phyloP scores from a whole-genome alignment of 2,113 vertebrate species.

The Pseudonaja textilis region DNA sequence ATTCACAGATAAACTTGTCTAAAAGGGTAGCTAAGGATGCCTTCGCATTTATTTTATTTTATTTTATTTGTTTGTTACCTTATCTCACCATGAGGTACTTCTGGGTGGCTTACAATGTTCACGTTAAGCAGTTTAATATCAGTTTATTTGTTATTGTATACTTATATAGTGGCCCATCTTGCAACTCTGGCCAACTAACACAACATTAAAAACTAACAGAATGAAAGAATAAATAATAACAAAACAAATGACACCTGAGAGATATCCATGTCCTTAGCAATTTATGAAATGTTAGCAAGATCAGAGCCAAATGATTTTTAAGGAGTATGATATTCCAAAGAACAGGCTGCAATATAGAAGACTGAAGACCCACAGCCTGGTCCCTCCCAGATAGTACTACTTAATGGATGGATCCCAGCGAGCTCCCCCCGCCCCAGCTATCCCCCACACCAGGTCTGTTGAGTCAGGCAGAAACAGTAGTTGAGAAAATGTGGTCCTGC shows the following conservation, averaged over 20 bases:
- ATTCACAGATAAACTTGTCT: not conserved
- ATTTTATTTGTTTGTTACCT: not conserved
- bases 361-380: not conserved
- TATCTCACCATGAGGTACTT: not conserved
- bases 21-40: not conserved
- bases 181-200: not conserved
- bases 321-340: not conserved
- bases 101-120: not conserved
- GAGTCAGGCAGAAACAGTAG: not conserved
- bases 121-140: not conserved
- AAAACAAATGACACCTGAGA: not conserved
- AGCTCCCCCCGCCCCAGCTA: no score
- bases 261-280: not conserved
- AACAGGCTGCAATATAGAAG: not conserved
- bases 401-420: not conserved
- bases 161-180: not conserved
- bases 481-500: not conserved
- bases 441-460: no score
- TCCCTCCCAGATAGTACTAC: not conserved
- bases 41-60: not conserved
- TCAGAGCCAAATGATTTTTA: not conserved
- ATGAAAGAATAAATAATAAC: not conserved
- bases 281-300: not conserved
- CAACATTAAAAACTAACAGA: not conserved
- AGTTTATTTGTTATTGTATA: not conserved